Percentiles rank a stretch among this genome's conserved stretches.
Evolutionary conservation across 2,888 invertebrate species (phyloP).

Genomic region (Erebia aethiops): DNA sequence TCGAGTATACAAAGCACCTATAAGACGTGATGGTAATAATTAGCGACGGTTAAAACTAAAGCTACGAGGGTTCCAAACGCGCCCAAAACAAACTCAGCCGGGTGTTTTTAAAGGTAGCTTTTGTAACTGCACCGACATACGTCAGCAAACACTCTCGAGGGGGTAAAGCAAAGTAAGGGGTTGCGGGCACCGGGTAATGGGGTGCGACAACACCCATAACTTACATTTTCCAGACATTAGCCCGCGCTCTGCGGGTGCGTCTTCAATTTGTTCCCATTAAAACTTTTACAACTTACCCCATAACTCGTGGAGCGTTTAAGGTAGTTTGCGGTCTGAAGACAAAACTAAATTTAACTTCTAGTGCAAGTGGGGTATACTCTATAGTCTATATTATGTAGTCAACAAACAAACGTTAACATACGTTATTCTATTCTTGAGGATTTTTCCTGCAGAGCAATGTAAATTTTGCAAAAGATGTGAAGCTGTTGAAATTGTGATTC

Average conservation of each 20-base stretch:
- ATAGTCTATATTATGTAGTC: neutral
- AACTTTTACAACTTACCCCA: constrained; percentile 5
- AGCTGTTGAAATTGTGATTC: too few relatives aligned
- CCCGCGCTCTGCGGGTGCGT: neutral
- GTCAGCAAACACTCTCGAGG: neutral
- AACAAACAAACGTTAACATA: too few relatives aligned
- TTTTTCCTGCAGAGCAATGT: too few relatives aligned
- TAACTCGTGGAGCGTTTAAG: neutral
- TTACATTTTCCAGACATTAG: constrained; percentile 11
- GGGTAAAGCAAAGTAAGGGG: neutral
- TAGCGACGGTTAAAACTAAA: neutral
- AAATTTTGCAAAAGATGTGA: too few relatives aligned
- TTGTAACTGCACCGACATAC: neutral
- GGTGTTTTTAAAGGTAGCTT: too few relatives aligned
- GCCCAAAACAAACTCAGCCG: too few relatives aligned
- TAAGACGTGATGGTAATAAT: neutral
- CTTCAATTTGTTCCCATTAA: constrained; percentile 10
- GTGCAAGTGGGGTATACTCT: neutral
- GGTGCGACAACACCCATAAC: constrained; percentile 22
- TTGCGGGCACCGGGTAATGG: constrained; percentile 31
- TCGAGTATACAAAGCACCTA: too few relatives aligned
- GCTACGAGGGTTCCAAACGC: too few relatives aligned
- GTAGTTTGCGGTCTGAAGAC: neutral
- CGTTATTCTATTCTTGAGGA: too few relatives aligned
- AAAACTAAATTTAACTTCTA: neutral